Base-by-base conservation (phyloP, 2,797 vertebrate species). In the Sebastes matsubarae region DNA sequence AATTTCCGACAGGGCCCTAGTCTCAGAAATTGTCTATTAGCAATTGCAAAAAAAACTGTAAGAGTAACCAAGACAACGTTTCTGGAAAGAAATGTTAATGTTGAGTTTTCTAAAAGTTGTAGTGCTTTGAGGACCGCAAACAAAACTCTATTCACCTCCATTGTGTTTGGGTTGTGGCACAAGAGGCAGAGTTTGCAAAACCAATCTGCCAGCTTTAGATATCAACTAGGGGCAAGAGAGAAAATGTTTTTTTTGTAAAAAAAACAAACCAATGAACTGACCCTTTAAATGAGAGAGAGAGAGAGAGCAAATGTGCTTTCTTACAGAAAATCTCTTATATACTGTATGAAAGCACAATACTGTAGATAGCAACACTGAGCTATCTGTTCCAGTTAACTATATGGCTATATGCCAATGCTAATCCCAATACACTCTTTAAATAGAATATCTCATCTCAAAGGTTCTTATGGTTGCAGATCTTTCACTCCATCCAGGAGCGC, bases 401-500 rank as follows among this genome's bases (percentile, higher is more conserved):
- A 32, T n/a, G 18, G 30, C 4, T 76, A 18, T 14, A 59, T 61
- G n/a, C 60, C 52, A 59, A 3, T 8, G 2, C 58, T 59, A 58
- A 61, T 70, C 52, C 59, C 9, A 6, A 14, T 20, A 54, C 46
- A 60, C 20, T 66, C 27, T 77, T 52, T 76, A 66, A 83, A 82
- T 32, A 64, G 2, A 69, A 70, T 65, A 27, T 81, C n/a, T 20
- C 5, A 20, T 76, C 20, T 67, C 10, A 66, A 46, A 52, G 50
- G 22, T 55, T 72, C 13, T 61, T 25, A 24, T 72, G 55, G 63
- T 57, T 46, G 68, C 42, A 67, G 59, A 82, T 68, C 59, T 68
- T 61, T 79, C 75, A 52, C 78, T 83, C 68, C 52, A 77, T 82
- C 52, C 42, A 11, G 59, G n/a, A 75, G n/a, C 0, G 20, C 69